Evolutionary conservation across 2,113 vertebrate species (phyloP).

Genomic region (Alligator sinensis): DNA sequence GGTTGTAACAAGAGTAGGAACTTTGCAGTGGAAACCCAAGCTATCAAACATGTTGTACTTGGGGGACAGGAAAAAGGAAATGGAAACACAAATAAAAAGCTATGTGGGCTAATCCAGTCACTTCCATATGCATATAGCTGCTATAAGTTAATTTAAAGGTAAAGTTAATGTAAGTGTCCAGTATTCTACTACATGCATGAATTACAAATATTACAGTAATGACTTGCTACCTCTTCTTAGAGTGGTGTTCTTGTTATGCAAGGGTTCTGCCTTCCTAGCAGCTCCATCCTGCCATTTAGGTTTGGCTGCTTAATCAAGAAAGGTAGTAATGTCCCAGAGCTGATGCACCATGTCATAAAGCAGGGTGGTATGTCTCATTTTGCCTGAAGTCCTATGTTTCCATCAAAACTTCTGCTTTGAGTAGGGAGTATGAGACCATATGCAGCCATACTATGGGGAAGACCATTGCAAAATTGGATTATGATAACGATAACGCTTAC

Average conservation of each 20-base stretch:
- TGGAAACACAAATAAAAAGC: no score
- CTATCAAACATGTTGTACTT: no score
- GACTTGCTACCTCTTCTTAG: background rate
- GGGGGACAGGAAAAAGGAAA: no score
- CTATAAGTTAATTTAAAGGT: no score
- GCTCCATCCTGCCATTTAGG: background rate
- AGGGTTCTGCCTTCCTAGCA: background rate
- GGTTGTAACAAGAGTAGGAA: no score
- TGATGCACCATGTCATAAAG: background rate
- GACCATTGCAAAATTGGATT: background rate
- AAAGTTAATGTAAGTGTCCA: no score
- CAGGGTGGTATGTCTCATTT: rapidly evolving
- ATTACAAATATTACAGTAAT: background rate
- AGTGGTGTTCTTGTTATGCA: background rate
- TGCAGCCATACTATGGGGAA: background rate
- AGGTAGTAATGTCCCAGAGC: background rate
- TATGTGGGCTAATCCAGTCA: no score
- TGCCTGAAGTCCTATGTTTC: constrained; percentile 6
- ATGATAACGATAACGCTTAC: background rate
- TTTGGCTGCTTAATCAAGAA: constrained; percentile 14
- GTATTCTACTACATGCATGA: no score
- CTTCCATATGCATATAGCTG: no score
- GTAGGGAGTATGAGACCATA: background rate
- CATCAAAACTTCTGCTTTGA: background rate
- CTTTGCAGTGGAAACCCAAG: no score